These are phyloP conservation scores for Rhinatrema bivittatum DNA, from an alignment of 2,797 vertebrate genomes.

Conservation along the genomic window DNA sequence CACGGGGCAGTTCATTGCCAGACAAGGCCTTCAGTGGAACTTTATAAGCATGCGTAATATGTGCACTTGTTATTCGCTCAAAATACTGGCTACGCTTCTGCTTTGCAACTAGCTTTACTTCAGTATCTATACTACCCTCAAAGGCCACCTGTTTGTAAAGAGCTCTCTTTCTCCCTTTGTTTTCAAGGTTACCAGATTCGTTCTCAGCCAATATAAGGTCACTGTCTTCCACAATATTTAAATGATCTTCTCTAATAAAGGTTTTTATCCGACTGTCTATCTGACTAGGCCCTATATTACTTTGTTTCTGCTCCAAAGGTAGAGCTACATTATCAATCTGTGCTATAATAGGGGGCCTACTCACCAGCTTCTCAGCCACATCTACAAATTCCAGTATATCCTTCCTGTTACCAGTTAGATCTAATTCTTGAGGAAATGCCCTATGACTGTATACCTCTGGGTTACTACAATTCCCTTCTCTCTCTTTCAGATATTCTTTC, in stretches of 20 bases:
- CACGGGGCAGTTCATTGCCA: constrained; percentile 49
- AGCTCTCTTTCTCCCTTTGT: constrained; percentile 45
- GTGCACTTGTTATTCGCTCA: constrained; percentile 47
- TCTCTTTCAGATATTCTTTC: constrained; percentile 82
- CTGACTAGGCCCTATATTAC: constrained; percentile 40
- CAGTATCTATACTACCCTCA: constrained; percentile 52
- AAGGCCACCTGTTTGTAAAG: constrained; percentile 64
- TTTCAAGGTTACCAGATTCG: constrained; percentile 38
- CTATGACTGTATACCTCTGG: constrained; percentile 59
- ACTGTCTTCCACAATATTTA: constrained; percentile 53
- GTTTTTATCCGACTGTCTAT: constrained; percentile 64
- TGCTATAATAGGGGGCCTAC: constrained; percentile 53
- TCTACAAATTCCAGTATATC: constrained; percentile 52
- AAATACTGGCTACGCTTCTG: constrained; percentile 39
- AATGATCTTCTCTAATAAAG: constrained; percentile 43
- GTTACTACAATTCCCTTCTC: constrained; percentile 60
- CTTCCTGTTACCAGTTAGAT: constrained; percentile 46
- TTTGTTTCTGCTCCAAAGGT: constrained; percentile 66
- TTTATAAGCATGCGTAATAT: constrained; percentile 54
- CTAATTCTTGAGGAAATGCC: constrained; percentile 43
- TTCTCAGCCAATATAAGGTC: constrained; percentile 25
- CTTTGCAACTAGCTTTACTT: constrained; percentile 48
- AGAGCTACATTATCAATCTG: constrained; percentile 41
- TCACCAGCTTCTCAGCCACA: constrained; percentile 41
- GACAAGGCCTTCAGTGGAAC: constrained; percentile 51